Evolutionary conservation across 2,888 invertebrate genomes (phyloP).

Genomic region (Leptopilina myrica): DNA sequence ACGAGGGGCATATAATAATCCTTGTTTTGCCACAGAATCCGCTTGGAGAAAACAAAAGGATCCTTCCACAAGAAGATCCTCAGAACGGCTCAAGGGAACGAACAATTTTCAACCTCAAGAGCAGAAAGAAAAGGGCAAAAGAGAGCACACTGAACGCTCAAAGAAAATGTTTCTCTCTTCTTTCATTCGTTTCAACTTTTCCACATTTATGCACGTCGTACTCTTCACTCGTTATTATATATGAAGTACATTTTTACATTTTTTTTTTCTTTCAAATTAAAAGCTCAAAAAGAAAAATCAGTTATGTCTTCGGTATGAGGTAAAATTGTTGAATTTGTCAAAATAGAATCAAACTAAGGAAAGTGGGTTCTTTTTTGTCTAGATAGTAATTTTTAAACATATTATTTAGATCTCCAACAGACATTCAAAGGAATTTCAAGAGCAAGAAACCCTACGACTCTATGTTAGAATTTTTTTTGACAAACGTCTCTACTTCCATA

Average conservation of each 20-base stretch:
- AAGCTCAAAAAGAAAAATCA: too few relatives aligned
- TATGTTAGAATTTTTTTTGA: background rate
- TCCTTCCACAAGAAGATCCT: conserved; percentile 19
- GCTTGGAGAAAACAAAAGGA: conserved; percentile 45
- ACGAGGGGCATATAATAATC: conserved; percentile 48
- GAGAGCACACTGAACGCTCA: background rate
- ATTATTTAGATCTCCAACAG: too few relatives aligned
- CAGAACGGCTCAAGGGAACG: conserved; percentile 9
- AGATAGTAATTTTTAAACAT: too few relatives aligned
- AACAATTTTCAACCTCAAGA: conserved; percentile 23
- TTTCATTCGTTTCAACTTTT: conserved; percentile 5
- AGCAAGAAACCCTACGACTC: background rate
- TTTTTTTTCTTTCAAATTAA: too few relatives aligned
- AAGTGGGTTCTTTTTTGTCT: background rate
- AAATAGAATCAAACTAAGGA: background rate
- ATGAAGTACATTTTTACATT: background rate
- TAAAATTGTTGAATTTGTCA: background rate
- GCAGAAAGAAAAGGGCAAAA: conserved; percentile 16
- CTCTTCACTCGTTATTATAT: background rate
- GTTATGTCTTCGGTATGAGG: too few relatives aligned
- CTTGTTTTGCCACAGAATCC: conserved; percentile 40
- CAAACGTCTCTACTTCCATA: background rate
- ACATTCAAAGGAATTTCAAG: background rate
- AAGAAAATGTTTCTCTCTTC: conserved; percentile 8
- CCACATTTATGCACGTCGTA: background rate